phyloP scores from a whole-genome alignment of 2,113 vertebrate genomes.

The Ophthalmolycus amberensis region DNA sequence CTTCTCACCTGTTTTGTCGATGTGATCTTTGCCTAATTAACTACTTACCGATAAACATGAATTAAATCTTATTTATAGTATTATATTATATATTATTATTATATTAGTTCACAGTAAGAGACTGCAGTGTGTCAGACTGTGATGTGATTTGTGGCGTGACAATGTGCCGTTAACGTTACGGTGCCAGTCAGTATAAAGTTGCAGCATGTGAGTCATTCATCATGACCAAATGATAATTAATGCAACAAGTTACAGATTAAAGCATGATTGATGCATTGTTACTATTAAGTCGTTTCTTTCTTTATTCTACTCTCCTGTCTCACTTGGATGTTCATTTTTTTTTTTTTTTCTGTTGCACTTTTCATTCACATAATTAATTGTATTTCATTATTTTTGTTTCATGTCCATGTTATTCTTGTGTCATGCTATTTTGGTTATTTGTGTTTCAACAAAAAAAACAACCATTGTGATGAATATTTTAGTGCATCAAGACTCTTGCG shows the following conservation, averaged over 20 bases:
- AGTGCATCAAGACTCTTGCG: neutral
- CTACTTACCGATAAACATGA: neutral
- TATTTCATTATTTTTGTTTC: neutral
- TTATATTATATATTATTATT: no score
- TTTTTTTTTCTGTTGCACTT: neutral
- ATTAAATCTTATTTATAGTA: neutral
- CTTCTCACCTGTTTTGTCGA: neutral
- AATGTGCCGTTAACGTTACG: no score
- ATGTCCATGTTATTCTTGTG: neutral
- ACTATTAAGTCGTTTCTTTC: neutral
- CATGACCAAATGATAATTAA: neutral
- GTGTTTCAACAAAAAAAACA: neutral
- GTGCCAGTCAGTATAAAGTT: neutral
- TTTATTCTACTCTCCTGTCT: neutral
- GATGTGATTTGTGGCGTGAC: conserved; percentile 21
- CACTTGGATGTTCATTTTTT: neutral
- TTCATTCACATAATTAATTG: neutral
- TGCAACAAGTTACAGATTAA: neutral
- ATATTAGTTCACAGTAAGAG: neutral
- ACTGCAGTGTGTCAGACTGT: neutral
- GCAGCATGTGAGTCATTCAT: neutral
- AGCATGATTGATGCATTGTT: neutral
- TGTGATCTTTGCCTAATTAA: neutral
- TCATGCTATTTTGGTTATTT: neutral
- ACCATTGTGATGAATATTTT: neutral